phyloP scores from a whole-genome alignment of 2,888 invertebrate genomes.

The Strigamia maritima region DNA sequence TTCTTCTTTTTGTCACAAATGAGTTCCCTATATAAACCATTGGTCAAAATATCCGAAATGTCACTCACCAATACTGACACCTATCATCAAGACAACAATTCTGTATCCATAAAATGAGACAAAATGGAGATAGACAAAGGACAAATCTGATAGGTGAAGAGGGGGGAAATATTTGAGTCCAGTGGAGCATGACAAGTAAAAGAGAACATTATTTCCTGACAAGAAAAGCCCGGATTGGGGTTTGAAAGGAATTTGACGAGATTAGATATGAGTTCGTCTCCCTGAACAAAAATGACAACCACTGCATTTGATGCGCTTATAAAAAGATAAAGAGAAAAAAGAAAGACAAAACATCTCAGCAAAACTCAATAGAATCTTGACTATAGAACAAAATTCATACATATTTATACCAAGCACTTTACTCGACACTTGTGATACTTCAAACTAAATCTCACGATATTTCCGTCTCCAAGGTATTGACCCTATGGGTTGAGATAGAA shows the following conservation, averaged over 20 bases:
- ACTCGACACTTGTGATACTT: neutral
- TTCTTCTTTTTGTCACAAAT: neutral
- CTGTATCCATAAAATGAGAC: neutral
- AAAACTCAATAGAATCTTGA: neutral
- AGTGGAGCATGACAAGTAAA: neutral
- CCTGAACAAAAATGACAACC: neutral
- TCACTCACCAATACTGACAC: neutral
- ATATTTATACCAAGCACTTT: neutral
- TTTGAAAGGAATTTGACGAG: conserved; percentile 4
- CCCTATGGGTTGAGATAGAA: neutral
- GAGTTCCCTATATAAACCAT: neutral
- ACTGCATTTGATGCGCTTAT: conserved; percentile 4
- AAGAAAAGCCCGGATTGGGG: conserved; percentile 4
- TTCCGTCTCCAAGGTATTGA: neutral
- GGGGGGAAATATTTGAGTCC: neutral
- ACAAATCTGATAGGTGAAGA: neutral
- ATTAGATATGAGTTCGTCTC: conserved; percentile 4
- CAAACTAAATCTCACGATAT: neutral
- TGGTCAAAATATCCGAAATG: neutral
- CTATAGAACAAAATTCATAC: neutral
- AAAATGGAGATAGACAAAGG: neutral
- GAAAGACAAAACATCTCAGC: neutral
- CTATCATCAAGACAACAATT: neutral
- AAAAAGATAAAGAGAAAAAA: neutral
- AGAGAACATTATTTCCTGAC: conserved; percentile 4